Conservation (phyloP, 2,888 invertebrate species). For the Orthosia gracilis region DNA sequence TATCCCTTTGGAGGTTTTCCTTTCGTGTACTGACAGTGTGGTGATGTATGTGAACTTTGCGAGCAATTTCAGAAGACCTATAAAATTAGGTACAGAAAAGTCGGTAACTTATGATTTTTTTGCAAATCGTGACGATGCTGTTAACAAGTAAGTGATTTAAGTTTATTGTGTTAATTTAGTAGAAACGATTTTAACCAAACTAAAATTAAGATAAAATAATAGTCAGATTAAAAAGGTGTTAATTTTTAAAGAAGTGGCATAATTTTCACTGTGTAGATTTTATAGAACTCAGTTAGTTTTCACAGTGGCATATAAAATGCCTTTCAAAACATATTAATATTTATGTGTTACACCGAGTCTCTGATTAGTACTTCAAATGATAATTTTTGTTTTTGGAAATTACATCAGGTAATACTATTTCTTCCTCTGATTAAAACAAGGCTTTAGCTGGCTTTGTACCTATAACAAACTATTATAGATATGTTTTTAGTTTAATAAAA, state of each 20-base stretch:
- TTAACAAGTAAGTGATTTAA: slow-evolving; percentile 32
- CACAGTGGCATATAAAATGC: background rate
- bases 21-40: slow-evolving; percentile 17
- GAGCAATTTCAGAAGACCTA: background rate
- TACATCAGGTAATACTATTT: background rate
- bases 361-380: background rate
- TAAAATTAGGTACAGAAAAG: background rate
- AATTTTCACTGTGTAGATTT: background rate
- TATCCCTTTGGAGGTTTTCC: background rate
- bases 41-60: slow-evolving; percentile 20
- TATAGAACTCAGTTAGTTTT: background rate
- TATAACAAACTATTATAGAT: background rate
- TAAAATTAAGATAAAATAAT: background rate
- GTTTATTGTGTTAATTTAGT: background rate
- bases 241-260: background rate
- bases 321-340: background rate
- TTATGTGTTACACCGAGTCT: background rate
- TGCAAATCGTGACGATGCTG: background rate
- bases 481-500: background rate
- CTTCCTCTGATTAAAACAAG: background rate
- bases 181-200: background rate
- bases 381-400: background rate
- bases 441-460: background rate
- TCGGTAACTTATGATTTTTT: background rate
- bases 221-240: background rate